Conservation (phyloP, 2,888 invertebrate species). For the Ramazzottius varieornatus region DNA sequence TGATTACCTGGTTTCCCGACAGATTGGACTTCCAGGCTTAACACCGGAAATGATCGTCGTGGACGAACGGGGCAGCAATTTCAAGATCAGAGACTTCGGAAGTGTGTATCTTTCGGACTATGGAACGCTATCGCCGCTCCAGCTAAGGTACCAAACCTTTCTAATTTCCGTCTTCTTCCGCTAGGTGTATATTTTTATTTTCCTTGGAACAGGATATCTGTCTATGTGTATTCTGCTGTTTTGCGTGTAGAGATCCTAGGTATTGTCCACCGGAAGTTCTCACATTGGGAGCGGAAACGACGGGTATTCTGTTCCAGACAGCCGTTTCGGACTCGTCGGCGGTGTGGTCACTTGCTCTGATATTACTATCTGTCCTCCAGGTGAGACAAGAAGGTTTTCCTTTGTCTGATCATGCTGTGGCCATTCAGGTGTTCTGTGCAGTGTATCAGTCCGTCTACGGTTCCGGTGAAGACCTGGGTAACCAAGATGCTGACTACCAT, state of each 20-base stretch:
- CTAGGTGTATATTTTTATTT: not conserved
- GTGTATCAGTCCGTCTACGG: no score
- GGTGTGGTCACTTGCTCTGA: not conserved
- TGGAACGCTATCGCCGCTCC: not conserved
- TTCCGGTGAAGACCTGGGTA: no score
- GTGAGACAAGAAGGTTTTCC: no score
- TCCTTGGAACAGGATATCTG: no score
- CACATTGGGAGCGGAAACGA: slow-evolving; percentile 5
- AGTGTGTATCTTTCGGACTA: not conserved
- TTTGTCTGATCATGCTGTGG: not conserved
- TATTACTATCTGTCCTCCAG: not conserved
- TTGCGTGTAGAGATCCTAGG: slow-evolving; percentile 15
- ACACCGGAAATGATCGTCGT: slow-evolving; percentile 55
- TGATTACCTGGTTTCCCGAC: no score
- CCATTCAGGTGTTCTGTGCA: no score
- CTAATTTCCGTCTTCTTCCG: not conserved
- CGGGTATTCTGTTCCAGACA: not conserved
- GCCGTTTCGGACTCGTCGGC: not conserved
- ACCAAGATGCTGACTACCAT: no score
- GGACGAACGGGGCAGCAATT: slow-evolving; percentile 32
- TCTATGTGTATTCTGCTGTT: no score
- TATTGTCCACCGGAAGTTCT: slow-evolving; percentile 23
- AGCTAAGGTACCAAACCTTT: not conserved
- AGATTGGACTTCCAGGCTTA: slow-evolving; percentile 55
- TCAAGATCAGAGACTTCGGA: not conserved